Conservation (phyloP, 2,797 vertebrate species). For the Falco novaeseelandiae region DNA sequence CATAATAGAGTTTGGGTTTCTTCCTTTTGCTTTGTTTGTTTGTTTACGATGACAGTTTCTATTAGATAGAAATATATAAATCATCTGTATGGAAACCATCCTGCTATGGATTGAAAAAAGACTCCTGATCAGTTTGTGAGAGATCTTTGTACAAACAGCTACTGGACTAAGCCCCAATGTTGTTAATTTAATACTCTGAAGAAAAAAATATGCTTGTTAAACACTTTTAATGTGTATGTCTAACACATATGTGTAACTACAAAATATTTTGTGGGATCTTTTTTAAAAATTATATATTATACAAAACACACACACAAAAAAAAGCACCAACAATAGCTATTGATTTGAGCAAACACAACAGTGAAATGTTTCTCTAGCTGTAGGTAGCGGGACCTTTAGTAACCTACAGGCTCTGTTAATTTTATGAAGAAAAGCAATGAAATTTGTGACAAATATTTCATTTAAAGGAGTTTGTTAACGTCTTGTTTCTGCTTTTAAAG, state of each 20-base stretch:
- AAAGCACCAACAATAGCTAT: neutral
- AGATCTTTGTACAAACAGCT: neutral
- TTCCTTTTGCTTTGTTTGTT: neutral
- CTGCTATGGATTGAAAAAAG: neutral
- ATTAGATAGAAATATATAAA: neutral
- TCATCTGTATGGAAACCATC: neutral
- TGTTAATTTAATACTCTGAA: neutral
- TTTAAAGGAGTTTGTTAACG: constrained; percentile 32
- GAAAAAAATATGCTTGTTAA: neutral
- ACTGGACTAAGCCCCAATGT: neutral
- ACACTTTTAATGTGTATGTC: neutral
- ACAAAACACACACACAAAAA: neutral
- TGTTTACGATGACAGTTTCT: neutral
- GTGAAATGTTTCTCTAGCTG: constrained; percentile 8
- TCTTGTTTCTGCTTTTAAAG: constrained; percentile 55
- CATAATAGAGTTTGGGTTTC: neutral
- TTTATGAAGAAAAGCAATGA: constrained; percentile 52
- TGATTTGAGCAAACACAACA: neutral
- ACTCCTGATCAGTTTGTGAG: neutral
- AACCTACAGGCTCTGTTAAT: constrained; percentile 10
- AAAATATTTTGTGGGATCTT: neutral
- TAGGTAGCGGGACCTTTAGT: neutral
- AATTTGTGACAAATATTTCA: constrained; percentile 36
- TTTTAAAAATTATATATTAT: neutral
- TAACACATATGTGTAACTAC: neutral